These are phyloP conservation scores for Cercopithecus neglectus DNA, from an alignment of 2,797 vertebrate species.

Conservation along the genomic window DNA sequence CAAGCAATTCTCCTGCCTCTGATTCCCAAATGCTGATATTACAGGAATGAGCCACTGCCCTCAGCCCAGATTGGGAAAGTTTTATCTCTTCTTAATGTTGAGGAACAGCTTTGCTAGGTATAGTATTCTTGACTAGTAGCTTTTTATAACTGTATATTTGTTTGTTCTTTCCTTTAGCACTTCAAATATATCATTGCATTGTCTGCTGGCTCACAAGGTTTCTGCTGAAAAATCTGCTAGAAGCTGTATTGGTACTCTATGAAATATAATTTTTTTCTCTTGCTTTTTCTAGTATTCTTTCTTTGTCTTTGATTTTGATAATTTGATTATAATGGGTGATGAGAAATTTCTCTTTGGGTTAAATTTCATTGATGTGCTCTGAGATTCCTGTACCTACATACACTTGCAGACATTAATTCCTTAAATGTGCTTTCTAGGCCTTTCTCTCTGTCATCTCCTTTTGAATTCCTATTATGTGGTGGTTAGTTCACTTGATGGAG, in stretches of 20 bases:
- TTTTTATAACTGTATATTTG: neutral
- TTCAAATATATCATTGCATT: neutral
- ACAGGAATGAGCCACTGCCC: neutral
- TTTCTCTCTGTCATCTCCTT: neutral
- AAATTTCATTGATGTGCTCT: neutral
- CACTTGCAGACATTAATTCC: neutral
- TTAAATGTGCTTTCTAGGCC: neutral
- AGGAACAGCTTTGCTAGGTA: neutral
- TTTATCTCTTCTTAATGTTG: neutral
- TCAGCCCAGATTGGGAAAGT: neutral
- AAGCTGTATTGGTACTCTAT: neutral
- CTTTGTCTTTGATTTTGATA: neutral
- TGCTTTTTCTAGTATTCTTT: neutral
- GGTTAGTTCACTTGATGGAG: neutral
- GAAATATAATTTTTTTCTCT: neutral
- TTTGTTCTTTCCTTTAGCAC: neutral
- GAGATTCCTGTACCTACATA: neutral
- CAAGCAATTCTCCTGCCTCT: neutral
- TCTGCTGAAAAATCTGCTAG: neutral
- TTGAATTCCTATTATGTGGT: neutral
- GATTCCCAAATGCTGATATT: neutral
- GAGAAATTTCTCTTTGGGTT: neutral
- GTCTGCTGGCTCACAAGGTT: neutral
- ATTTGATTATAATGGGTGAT: neutral
- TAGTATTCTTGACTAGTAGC: neutral